Conservation (phyloP, 1,140 invertebrate genomes). For the Orchestia grillus region DNA sequence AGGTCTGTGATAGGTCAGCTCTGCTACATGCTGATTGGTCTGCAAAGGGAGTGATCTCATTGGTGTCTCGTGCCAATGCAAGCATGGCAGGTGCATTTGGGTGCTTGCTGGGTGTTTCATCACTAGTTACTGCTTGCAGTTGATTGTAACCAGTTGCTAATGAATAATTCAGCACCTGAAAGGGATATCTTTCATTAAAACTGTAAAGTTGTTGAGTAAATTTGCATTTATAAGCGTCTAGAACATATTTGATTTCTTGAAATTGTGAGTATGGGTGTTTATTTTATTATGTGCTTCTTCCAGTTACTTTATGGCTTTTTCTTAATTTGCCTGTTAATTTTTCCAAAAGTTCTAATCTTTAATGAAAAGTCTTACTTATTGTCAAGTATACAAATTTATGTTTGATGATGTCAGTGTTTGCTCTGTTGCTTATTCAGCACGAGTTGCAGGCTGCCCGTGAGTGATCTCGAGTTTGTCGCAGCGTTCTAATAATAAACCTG, state of each 20-base stretch:
- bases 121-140: slow-evolving; percentile 18
- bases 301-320: not conserved
- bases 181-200: not conserved
- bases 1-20: not conserved
- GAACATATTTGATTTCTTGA: not conserved
- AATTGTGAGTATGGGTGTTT: not conserved
- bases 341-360: not conserved
- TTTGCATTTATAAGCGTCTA: not conserved
- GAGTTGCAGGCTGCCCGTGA: not conserved
- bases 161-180: not conserved
- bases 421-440: not conserved
- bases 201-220: not conserved
- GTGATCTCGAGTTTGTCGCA: slow-evolving; percentile 20
- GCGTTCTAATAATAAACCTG: slow-evolving; percentile 29
- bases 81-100: slow-evolving; percentile 2
- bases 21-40: not conserved
- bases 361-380: too few species aligned
- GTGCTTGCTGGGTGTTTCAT: not conserved
- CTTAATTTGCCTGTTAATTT: not conserved
- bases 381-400: not conserved
- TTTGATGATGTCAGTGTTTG: not conserved
- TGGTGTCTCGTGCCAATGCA: slow-evolving; percentile 32
- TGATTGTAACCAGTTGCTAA: not conserved
- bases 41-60: not conserved
- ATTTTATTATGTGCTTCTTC: not conserved